These are phyloP conservation scores for Adelognathus sp. DNA, from an alignment of 2,888 invertebrate species.

Conservation along the genomic window DNA sequence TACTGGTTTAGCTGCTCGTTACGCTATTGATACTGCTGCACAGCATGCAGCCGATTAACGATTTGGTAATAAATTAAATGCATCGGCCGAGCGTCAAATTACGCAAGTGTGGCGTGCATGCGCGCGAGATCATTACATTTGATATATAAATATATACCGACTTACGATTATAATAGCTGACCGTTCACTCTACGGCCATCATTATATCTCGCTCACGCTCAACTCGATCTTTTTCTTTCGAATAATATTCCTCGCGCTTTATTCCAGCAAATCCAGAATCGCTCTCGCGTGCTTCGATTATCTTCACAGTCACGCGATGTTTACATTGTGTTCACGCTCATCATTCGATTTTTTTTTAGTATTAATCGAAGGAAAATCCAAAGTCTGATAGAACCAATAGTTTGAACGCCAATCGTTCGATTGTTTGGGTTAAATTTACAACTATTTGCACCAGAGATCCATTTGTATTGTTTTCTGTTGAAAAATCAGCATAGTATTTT, in stretches of 20 bases:
- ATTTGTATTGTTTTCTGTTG: too few species aligned
- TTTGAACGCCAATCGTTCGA: too few species aligned
- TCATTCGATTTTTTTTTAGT: background rate
- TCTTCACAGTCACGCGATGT: background rate
- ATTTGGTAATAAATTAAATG: conserved; percentile 71
- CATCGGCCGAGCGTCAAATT: conserved; percentile 66
- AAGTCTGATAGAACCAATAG: too few species aligned
- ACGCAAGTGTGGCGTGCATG: conserved; percentile 62
- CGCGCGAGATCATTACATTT: conserved; percentile 51
- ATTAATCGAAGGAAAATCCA: too few species aligned
- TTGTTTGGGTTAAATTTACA: too few species aligned
- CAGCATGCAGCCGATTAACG: conserved; percentile 65
- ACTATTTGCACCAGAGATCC: too few species aligned
- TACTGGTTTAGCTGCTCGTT: conserved; percentile 26
- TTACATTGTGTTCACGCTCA: background rate
- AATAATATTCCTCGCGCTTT: background rate
- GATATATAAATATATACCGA: conserved; percentile 65
- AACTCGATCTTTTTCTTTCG: background rate
- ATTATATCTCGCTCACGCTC: conserved; percentile 45
- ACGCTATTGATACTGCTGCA: conserved; percentile 22
- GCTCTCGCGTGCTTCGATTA: background rate
- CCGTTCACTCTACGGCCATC: conserved; percentile 59
- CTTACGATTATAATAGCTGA: conserved; percentile 63
- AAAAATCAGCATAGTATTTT: too few species aligned
- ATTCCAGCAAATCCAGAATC: background rate